Evolutionary conservation across 2,797 vertebrate genomes (phyloP), one percentile per base, ranked within the genome.

Genomic region (Sphaeramia orbicularis): DNA sequence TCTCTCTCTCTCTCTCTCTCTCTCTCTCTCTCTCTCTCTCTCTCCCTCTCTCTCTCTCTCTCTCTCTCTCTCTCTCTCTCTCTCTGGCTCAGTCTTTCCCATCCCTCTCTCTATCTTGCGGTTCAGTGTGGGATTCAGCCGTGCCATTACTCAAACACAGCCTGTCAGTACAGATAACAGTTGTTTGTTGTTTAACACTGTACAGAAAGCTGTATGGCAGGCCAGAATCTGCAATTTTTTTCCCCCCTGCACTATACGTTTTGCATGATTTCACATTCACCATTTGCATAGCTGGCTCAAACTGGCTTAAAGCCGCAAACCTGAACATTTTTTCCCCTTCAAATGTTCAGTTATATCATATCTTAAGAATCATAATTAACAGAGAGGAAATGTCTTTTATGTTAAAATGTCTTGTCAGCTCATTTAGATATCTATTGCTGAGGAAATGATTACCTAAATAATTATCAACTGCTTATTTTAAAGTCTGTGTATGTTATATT

Each of bases 131-230:
- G 74, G 74, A 86, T 83, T 86, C 79, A 77, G 76, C 65, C 18
- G 73, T 81, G 72, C 65, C 81, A 81, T 90, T 87, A 81, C 76
- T 90, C 86, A 86, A 88, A 85, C 84, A 83, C 77, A 83, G 80
- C 71, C 73, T 85, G 79, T 89, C 81, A 83, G 65, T 71, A 71
- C 59, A 80, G 73, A 89, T 86, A 78, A 82, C 72, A 65, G 72
- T 80, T 87, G 65, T 86, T 85, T 85, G 80, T 85, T 86, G 77
- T 85, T 84, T 76, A 80, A 88, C 76, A 77, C 73, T 81, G 73
- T 83, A 86, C 76, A 87, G 79, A 85, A 56, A 50, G 57, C 53
- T 56, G 48, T 52, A 71, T 48, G 37, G 74, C 35, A 48, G 71
- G 67, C 64, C 76, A 72, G 60, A 71, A 82, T 87, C 71, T 81